Base-by-base conservation (phyloP, 1,140 invertebrate genomes). In the Metopolophium dirhodum region DNA sequence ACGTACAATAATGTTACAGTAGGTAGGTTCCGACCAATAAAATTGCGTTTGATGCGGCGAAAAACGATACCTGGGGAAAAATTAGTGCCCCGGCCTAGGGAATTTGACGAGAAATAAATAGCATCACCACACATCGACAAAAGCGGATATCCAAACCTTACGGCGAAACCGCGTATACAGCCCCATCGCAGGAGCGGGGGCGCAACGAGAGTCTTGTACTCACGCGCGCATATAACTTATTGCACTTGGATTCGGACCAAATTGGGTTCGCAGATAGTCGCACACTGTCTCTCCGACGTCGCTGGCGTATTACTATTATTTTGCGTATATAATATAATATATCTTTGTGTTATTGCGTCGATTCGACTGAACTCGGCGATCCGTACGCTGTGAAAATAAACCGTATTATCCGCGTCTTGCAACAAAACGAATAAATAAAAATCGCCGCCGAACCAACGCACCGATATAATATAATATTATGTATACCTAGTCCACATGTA, bases 191-290 rank as follows among this genome's bases (percentile, higher is more conserved):
- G 22, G 20, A 41, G 37, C 18, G 82, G 22, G 22, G 41, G 23
- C 2, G 37, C 37, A 26, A 45, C 37, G 37, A 85, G 11, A 23
- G 41, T 41, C 41, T 3, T 4, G 37, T 41, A 41, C 45, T 45
- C 26, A 86, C 41, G 26, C 49, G 14, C 61, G 61, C n/a, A 77
- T 77, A 77, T 90, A 90, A 90, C 49, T 90, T 90, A 90, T 90
- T 37, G 49, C 49, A 57, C 49, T 90, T 90, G 88, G 88, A 54
- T 90, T 54, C 23, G 23, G n/a, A 51, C 88, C 88, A 90, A 90
- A 90, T 90, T 57, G 49, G 51, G 57, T 90, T 90, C n/a, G 30
- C 11, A 45, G 87, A 49, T n/a, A 35, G 49, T 35, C 47, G n/a
- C 45, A 54, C 87, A 47, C 47, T 22, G 49, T n/a, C 87, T n/a